Percentiles rank a stretch among this genome's conserved stretches.
Conservation (phyloP, 2,888 invertebrate genomes). For the Cetonia aurata region DNA sequence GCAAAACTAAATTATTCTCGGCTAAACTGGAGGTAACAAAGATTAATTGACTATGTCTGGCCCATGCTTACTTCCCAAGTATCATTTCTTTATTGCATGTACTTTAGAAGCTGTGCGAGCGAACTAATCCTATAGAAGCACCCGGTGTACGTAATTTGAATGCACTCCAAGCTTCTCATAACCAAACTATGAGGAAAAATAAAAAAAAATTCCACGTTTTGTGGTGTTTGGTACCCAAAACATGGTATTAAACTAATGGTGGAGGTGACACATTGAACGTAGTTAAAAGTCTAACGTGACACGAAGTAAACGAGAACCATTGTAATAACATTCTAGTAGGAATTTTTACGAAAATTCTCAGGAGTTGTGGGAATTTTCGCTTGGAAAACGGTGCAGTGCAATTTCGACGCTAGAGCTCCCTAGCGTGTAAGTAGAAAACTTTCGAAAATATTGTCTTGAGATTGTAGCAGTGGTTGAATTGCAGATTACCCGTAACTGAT, state of each 20-base stretch:
- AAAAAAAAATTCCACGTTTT: no score
- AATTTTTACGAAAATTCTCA: constrained; percentile 44
- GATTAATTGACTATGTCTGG: no score
- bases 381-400: constrained; percentile 47
- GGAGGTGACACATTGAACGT: neutral
- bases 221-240: neutral
- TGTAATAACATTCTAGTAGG: neutral
- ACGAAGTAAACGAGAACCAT: constrained; percentile 2
- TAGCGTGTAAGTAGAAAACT: constrained; percentile 48
- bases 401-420: constrained; percentile 46
- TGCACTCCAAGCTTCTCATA: neutral
- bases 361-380: constrained; percentile 45
- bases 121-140: no score
- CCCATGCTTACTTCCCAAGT: no score
- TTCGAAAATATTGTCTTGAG: constrained; percentile 48
- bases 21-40: no score
- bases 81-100: no score
- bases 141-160: no score
- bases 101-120: no score
- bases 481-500: constrained; percentile 2
- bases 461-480: constrained; percentile 8
- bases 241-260: neutral
- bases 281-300: neutral
- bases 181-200: neutral
- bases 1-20: no score